Percentiles rank a stretch among this genome's conserved stretches.
These are phyloP conservation scores for Marisa cornuarietis DNA, from an alignment of 1,140 invertebrate genomes.

Conservation along the genomic window DNA sequence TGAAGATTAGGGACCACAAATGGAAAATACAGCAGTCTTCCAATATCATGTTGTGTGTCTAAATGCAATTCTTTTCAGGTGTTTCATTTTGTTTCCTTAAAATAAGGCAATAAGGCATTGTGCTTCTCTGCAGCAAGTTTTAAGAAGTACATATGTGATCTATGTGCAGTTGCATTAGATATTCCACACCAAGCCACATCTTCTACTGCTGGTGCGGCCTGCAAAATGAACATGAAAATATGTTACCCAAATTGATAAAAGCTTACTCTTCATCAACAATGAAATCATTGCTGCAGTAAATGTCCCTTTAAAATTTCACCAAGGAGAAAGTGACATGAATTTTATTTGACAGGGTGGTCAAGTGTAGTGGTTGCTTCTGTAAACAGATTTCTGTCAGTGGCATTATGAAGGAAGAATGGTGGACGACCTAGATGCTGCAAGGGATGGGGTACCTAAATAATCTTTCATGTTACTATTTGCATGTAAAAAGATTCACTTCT, in stretches of 20 bases:
- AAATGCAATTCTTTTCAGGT: not conserved
- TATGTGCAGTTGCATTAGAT: slow-evolving; percentile 42
- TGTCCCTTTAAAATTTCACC: too few species aligned
- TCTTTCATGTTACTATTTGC: too few species aligned
- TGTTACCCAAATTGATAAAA: too few species aligned
- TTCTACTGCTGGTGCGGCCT: slow-evolving; percentile 46
- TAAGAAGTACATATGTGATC: slow-evolving; percentile 46
- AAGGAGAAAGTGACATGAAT: too few species aligned
- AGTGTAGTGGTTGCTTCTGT: not conserved
- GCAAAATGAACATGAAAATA: slow-evolving; percentile 16
- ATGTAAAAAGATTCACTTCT: too few species aligned
- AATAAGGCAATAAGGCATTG: slow-evolving; percentile 55
- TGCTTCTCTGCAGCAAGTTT: slow-evolving; percentile 47
- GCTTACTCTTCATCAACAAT: too few species aligned
- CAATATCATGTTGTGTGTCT: not conserved
- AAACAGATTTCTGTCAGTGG: too few species aligned
- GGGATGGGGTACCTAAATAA: too few species aligned
- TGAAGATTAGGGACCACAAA: not conserved
- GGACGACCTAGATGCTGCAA: too few species aligned
- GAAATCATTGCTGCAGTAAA: too few species aligned
- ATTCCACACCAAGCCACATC: slow-evolving; percentile 47
- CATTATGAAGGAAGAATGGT: too few species aligned
- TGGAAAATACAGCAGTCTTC: not conserved
- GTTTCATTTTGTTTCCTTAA: slow-evolving; percentile 23
- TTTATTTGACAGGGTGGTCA: too few species aligned